A percentile compares a stretch with the other conserved stretches of the same genome.
Conservation (phyloP, 2,888 invertebrate genomes). For the Chironomus riparius region DNA sequence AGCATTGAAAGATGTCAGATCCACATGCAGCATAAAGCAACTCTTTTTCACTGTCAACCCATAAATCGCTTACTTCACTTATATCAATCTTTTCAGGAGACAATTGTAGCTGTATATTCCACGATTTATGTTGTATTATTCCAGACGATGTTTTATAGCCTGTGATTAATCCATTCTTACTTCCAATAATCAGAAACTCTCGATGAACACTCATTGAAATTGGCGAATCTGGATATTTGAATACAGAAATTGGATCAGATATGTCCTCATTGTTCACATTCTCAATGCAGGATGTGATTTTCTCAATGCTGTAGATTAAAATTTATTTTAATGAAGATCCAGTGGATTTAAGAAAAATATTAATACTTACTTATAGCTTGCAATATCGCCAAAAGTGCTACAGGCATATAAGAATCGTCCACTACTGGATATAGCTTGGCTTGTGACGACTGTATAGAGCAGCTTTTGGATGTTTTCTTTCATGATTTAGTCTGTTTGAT, state of each 20-base stretch:
- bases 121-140: slow-evolving; percentile 53
- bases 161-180: slow-evolving; percentile 64
- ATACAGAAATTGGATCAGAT: slow-evolving; percentile 36
- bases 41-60: slow-evolving; percentile 51
- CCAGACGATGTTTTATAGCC: slow-evolving; percentile 51
- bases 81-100: slow-evolving; percentile 55
- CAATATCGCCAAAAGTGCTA: slow-evolving; percentile 76
- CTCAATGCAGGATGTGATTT: slow-evolving; percentile 40
- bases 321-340: slow-evolving; percentile 27
- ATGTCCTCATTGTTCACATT: not conserved
- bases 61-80: slow-evolving; percentile 68
- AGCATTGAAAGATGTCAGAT: slow-evolving; percentile 68
- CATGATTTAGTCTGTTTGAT: not conserved
- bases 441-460: not conserved
- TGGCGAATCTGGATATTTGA: slow-evolving; percentile 30
- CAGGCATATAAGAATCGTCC: slow-evolving; percentile 74
- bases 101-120: slow-evolving; percentile 60
- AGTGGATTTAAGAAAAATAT: slow-evolving; percentile 6
- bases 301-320: slow-evolving; percentile 47
- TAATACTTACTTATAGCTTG: slow-evolving; percentile 63
- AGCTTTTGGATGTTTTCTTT: slow-evolving; percentile 8
- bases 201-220: slow-evolving; percentile 49
- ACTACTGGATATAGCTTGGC: slow-evolving; percentile 35
- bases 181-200: slow-evolving; percentile 65
- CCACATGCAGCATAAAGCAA: slow-evolving; percentile 74